Conservation (phyloP, 92 coral and sea anemone genomes). For the Siderastrea siderea region DNA sequence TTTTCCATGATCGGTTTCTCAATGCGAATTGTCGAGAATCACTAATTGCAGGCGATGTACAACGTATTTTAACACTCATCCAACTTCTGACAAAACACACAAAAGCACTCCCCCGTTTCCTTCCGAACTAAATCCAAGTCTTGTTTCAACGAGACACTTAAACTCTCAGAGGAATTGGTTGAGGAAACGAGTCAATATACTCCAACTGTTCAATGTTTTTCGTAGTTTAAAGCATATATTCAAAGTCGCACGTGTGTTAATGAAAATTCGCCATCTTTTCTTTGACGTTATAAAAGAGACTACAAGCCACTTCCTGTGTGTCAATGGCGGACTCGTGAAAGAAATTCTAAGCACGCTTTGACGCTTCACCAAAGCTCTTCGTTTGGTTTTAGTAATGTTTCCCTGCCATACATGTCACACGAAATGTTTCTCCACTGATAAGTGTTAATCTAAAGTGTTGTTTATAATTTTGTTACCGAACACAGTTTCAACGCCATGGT, state of each 20-base stretch:
- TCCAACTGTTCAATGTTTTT: background rate
- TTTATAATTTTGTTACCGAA: conserved; percentile 40
- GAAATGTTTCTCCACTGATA: background rate
- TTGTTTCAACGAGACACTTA: background rate
- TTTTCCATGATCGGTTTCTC: background rate
- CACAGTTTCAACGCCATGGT: background rate
- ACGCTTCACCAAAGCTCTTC: background rate
- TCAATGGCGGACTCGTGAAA: conserved; percentile 26
- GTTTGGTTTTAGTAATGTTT: conserved; percentile 13
- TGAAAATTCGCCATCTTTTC: conserved; percentile 6
- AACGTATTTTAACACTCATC: background rate
- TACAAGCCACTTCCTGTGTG: conserved; percentile 36
- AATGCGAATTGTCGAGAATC: background rate
- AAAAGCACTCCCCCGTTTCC: conserved; percentile 10
- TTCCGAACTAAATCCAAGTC: conserved; percentile 16
- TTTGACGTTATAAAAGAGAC: background rate
- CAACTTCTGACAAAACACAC: conserved; percentile 18
- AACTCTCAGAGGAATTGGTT: background rate
- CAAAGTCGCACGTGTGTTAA: conserved; percentile 29
- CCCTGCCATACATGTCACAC: background rate
- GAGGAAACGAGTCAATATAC: conserved; percentile 1
- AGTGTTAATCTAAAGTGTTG: conserved; percentile 31
- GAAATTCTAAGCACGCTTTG: background rate
- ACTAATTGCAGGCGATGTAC: background rate
- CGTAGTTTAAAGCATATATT: background rate